Conservation (phyloP, 1,140 invertebrate species). For the Musca vetustissima region DNA sequence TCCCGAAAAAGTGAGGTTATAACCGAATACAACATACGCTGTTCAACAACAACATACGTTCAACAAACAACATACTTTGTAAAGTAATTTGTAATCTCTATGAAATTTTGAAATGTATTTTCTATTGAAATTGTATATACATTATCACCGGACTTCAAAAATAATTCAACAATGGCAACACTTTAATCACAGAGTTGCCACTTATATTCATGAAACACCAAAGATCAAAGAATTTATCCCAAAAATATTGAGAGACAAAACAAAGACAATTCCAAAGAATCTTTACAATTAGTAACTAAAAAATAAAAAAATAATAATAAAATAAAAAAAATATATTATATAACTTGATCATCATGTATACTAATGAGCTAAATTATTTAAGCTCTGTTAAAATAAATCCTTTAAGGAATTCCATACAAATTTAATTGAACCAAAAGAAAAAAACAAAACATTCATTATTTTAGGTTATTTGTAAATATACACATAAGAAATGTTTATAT, state of each 20-base stretch:
- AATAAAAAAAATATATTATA: not conserved
- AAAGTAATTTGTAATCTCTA: too few species aligned
- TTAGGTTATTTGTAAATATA: not conserved
- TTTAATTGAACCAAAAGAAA: not conserved
- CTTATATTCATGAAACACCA: not conserved
- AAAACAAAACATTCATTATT: too few species aligned
- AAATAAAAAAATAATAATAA: not conserved
- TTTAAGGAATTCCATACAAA: slow-evolving; percentile 3
- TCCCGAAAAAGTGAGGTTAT: not conserved
- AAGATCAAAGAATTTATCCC: slow-evolving; percentile 1
- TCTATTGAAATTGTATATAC: too few species aligned
- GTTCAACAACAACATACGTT: too few species aligned
- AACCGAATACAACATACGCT: too few species aligned
- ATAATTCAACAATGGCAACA: too few species aligned
- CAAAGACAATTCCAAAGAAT: slow-evolving; percentile 14
- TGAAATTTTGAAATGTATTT: too few species aligned
- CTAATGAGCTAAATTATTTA: not conserved
- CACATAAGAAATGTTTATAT: not conserved
- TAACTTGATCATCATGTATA: not conserved
- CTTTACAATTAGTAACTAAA: slow-evolving; percentile 1
- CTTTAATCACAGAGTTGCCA: too few species aligned
- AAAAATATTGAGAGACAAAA: not conserved
- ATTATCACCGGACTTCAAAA: too few species aligned
- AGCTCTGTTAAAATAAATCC: slow-evolving; percentile 1
- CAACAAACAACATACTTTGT: too few species aligned